These are phyloP conservation scores for Eilema griseolum DNA, from an alignment of 2,888 invertebrate species.

Conservation along the genomic window DNA sequence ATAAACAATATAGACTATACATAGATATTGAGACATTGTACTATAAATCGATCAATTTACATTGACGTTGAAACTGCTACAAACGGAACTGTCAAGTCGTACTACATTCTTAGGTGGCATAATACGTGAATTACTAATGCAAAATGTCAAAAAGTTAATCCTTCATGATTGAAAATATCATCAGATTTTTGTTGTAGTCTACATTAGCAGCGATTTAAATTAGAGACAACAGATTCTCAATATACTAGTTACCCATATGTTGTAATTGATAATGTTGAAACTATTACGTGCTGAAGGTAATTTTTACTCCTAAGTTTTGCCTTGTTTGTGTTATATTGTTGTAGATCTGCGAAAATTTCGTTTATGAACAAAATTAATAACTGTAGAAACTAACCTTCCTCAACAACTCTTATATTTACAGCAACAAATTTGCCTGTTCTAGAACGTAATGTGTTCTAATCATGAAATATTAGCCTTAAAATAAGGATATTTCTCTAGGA, in stretches of 20 bases:
- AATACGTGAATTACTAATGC: constrained; percentile 30
- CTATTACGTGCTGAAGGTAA: constrained; percentile 38
- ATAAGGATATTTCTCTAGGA: neutral
- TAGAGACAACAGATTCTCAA: constrained; percentile 30
- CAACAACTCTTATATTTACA: neutral
- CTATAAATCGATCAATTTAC: constrained; percentile 28
- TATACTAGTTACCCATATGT: constrained; percentile 37
- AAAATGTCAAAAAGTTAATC: constrained; percentile 44
- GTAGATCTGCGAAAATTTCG: constrained; percentile 9
- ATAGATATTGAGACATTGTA: constrained; percentile 1
- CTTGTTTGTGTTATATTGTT: constrained; percentile 42
- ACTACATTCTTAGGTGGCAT: constrained; percentile 4
- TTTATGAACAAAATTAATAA: neutral
- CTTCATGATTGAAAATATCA: constrained; percentile 51
- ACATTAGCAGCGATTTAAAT: constrained; percentile 34
- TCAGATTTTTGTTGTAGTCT: constrained; percentile 34
- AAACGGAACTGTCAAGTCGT: neutral
- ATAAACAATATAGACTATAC: constrained; percentile 24
- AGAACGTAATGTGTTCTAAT: neutral
- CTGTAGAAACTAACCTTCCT: constrained; percentile 11
- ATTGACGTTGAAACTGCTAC: constrained; percentile 15
- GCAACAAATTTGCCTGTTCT: neutral
- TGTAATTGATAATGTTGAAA: constrained; percentile 24
- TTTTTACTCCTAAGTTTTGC: constrained; percentile 28
- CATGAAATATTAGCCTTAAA: neutral